Evolutionary conservation across 2,797 vertebrate genomes (phyloP).

Genomic region (Urocyon cinereoargenteus): DNA sequence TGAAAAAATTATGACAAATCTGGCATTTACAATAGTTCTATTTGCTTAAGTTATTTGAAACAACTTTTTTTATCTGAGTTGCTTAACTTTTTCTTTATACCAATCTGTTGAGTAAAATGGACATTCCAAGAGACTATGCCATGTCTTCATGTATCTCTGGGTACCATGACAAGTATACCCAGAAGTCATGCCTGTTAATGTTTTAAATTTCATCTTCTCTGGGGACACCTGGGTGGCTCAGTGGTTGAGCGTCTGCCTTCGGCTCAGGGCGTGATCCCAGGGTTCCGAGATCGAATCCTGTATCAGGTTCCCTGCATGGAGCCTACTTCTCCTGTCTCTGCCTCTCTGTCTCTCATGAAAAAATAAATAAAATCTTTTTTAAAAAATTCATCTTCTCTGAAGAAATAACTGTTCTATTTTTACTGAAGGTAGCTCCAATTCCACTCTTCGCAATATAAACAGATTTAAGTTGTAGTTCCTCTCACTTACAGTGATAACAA

Average conservation of each 20-base stretch:
- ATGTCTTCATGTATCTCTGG: background rate
- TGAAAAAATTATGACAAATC: background rate
- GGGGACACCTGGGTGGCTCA: no score
- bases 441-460: background rate
- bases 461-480: background rate
- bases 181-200: background rate
- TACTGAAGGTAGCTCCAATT: background rate
- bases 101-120: background rate
- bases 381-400: background rate
- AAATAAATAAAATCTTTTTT: no score
- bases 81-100: background rate
- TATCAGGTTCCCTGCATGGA: no score
- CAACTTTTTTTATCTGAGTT: background rate
- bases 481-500: background rate
- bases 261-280: no score
- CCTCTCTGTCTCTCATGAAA: no score
- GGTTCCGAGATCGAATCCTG: no score
- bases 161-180: background rate
- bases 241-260: no score
- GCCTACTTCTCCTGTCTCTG: no score
- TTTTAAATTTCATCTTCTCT: background rate
- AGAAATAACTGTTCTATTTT: slow-evolving; percentile 34
- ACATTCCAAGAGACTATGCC: background rate
- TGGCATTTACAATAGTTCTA: background rate
- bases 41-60: background rate